Percentiles rank a stretch among this genome's conserved stretches.
phyloP scores from a whole-genome alignment of 2,113 vertebrate species.

The Ageneiosus marmoratus region DNA sequence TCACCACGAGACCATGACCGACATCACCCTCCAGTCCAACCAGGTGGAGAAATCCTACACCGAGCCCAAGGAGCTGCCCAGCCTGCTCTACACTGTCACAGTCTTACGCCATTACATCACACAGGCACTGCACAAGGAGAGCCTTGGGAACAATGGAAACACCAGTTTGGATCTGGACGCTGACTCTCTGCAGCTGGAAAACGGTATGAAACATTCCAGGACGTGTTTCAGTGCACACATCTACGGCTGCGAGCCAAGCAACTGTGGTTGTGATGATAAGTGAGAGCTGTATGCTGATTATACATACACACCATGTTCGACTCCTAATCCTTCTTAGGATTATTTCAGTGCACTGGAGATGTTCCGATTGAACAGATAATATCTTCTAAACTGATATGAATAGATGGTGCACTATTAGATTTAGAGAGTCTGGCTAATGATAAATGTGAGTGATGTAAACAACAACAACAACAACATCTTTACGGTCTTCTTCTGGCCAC shows the following conservation, averaged over 20 bases:
- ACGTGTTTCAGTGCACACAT: background rate
- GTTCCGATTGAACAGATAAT: background rate
- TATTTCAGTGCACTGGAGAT: background rate
- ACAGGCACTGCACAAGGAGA: slow-evolving; percentile 82
- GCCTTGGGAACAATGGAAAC: slow-evolving; percentile 73
- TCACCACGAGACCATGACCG: slow-evolving; percentile 82
- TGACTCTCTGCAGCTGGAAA: slow-evolving; percentile 75
- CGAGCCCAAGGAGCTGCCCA: slow-evolving; percentile 81
- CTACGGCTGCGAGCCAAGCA: background rate
- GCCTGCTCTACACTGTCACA: slow-evolving; percentile 84
- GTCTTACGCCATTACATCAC: slow-evolving; percentile 88
- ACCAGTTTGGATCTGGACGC: slow-evolving; percentile 74
- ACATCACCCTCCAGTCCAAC: slow-evolving; percentile 86
- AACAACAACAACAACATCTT: too few species aligned
- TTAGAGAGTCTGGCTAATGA: background rate
- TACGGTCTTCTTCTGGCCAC: too few species aligned
- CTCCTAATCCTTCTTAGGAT: background rate
- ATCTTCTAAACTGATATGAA: background rate
- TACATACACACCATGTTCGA: background rate
- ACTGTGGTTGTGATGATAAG: background rate
- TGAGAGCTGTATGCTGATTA: background rate
- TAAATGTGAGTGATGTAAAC: background rate
- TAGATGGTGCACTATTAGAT: background rate
- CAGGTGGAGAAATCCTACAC: slow-evolving; percentile 84
- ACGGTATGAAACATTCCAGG: slow-evolving; percentile 67